Evolutionary conservation across 2,113 vertebrate species (phyloP).

Genomic region (Danionella cerebrum): DNA sequence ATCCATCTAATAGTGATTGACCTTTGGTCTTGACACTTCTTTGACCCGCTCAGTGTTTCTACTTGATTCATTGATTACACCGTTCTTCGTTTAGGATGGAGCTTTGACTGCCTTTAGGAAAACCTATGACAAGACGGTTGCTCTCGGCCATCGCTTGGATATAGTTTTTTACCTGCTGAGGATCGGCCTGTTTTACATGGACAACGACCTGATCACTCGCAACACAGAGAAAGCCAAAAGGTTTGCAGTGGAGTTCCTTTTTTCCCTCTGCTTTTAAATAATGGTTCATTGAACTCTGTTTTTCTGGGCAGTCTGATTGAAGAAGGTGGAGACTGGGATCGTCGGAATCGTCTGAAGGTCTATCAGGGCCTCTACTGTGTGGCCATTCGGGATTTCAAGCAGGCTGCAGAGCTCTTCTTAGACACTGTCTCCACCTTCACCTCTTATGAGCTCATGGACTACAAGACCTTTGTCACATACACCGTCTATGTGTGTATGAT

Average conservation of each 20-base stretch:
- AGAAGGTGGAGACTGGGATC: constrained; percentile 97
- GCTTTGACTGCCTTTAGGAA: constrained; percentile 91
- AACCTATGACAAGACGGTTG: constrained; percentile 95
- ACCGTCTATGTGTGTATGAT: constrained; percentile 99
- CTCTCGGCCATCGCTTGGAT: constrained; percentile 88
- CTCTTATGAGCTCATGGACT: constrained; percentile 99
- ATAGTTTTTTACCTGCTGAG: constrained; percentile 96
- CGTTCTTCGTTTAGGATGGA: constrained; percentile 73
- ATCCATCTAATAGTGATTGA: too few relatives aligned
- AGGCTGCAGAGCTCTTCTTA: constrained; percentile 94
- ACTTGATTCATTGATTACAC: not conserved
- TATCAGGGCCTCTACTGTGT: constrained; percentile 97
- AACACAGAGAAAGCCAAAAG: constrained; percentile 98
- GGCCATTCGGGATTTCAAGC: constrained; percentile 93
- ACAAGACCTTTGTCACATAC: constrained; percentile 97
- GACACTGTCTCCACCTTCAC: constrained; percentile 97
- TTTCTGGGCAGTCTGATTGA: constrained; percentile 80
- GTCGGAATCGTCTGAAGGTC: constrained; percentile 93
- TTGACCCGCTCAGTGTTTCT: not conserved
- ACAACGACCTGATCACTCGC: constrained; percentile 94
- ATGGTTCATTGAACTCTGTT: not conserved
- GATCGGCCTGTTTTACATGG: constrained; percentile 97
- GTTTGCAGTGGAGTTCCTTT: constrained; percentile 49
- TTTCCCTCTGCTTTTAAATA: not conserved
- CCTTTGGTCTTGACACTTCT: not conserved